Conservation (phyloP, 2,113 vertebrate species). For the Erinaceus europaeus region DNA sequence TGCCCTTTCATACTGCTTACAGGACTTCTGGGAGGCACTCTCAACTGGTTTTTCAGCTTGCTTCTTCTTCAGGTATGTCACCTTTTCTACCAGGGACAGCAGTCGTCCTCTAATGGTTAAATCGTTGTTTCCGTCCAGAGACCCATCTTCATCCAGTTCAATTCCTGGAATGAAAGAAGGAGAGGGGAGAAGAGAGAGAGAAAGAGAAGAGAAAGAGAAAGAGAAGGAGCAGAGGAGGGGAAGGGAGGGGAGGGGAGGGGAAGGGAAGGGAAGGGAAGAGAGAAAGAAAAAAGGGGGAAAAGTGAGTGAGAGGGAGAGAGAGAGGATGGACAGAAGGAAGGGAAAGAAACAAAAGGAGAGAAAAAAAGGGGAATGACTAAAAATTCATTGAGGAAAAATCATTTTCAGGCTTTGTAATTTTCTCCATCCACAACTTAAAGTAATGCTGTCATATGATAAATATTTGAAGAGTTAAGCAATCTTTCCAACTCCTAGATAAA, state of each 20-base stretch:
- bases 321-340: no score
- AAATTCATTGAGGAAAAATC: background rate
- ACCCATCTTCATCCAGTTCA: conserved; percentile 91
- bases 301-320: no score
- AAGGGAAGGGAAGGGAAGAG: no score
- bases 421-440: background rate
- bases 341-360: no score
- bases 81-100: conserved; percentile 93
- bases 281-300: no score
- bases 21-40: conserved; percentile 87
- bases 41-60: conserved; percentile 87
- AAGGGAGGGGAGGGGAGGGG: no score
- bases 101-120: conserved; percentile 93
- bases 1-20: conserved; percentile 80
- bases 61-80: conserved; percentile 92
- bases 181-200: background rate
- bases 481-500: background rate
- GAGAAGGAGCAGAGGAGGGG: no score
- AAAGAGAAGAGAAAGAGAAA: background rate
- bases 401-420: background rate
- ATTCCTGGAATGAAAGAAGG: conserved; percentile 82
- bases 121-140: conserved; percentile 85
- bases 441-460: background rate
- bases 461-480: background rate
- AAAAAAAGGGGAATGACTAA: no score